These are phyloP conservation scores for Platycnemis pennipes DNA, from an alignment of 2,888 invertebrate species.

Conservation along the genomic window DNA sequence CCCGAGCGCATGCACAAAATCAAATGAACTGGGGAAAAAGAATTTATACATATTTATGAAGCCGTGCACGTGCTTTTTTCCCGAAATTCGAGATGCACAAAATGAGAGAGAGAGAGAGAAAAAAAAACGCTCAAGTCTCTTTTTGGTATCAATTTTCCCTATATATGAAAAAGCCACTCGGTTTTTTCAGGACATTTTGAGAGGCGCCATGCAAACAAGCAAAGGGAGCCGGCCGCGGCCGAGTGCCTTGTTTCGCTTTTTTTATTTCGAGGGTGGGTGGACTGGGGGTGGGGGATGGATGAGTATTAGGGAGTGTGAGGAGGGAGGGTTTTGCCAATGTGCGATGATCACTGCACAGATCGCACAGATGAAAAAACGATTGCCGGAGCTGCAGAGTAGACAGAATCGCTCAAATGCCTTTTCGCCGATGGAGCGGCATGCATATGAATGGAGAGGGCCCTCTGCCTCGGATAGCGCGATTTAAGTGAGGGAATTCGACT, in stretches of 20 bases:
- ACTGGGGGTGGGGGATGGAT: not conserved
- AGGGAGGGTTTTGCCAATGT: not conserved
- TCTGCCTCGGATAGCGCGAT: not conserved
- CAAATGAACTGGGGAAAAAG: not conserved
- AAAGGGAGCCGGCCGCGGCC: not conserved
- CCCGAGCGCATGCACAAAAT: not conserved
- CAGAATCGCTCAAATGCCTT: conserved; percentile 15
- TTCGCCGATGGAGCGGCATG: not conserved
- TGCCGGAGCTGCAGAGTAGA: conserved; percentile 4
- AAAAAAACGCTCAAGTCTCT: not conserved
- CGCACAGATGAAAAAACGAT: conserved; percentile 26
- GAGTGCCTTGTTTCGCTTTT: not conserved
- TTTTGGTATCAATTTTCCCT: not conserved
- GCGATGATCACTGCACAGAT: not conserved
- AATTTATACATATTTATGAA: not conserved
- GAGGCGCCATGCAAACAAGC: conserved; percentile 10
- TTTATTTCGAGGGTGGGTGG: not conserved
- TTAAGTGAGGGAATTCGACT: not conserved
- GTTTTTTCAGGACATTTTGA: not conserved
- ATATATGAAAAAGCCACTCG: not conserved
- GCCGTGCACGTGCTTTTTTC: not conserved
- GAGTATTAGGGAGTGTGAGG: not conserved
- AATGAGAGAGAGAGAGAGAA: not conserved
- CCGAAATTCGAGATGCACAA: not conserved
- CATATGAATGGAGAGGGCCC: conserved; percentile 15